These are phyloP conservation scores for Saimiri boliviensis DNA, from an alignment of 2,113 vertebrate species.

Conservation along the genomic window DNA sequence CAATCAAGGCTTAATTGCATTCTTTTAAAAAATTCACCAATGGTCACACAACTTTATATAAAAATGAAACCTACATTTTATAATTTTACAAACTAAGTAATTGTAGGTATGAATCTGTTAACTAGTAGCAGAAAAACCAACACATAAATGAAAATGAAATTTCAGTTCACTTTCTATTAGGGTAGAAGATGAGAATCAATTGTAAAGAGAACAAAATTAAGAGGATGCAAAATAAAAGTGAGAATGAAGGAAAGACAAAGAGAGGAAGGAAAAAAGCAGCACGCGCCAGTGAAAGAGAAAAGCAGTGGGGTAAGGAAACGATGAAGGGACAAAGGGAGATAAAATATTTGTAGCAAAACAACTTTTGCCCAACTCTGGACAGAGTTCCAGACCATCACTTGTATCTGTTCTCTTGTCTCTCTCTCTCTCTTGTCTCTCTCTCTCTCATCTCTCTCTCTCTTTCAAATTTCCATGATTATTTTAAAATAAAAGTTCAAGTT, in stretches of 20 bases:
- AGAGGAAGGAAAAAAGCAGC: neutral
- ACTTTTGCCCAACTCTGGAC: neutral
- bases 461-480: conserved; percentile 47
- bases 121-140: neutral
- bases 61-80: conserved; percentile 5
- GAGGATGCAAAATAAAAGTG: neutral
- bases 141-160: conserved; percentile 12
- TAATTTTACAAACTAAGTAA: neutral
- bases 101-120: neutral
- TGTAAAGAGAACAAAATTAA: neutral
- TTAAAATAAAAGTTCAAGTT: conserved; percentile 43
- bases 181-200: neutral
- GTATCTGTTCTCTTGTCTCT: neutral
- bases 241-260: neutral
- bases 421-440: no score
- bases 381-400: neutral
- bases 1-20: neutral
- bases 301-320: neutral
- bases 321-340: neutral
- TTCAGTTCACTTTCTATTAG: neutral
- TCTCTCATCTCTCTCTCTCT: no score
- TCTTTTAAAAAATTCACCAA: neutral
- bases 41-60: neutral
- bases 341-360: neutral
- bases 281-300: neutral